A percentile compares a stretch with the other conserved stretches of the same genome.
Conservation (phyloP, 2,888 invertebrate genomes). For the Eudasyphora cyanicolor region DNA sequence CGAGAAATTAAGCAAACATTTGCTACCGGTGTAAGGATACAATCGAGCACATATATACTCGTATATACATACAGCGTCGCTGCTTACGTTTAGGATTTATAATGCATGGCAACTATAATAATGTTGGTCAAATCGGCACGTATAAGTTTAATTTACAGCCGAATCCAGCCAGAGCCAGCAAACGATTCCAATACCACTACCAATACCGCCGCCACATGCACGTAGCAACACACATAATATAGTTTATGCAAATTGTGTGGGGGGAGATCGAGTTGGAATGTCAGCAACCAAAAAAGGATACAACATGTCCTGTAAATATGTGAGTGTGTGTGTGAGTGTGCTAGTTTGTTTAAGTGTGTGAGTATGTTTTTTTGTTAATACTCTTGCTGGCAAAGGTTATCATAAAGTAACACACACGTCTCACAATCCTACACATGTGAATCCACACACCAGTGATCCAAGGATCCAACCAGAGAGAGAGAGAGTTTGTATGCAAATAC, state of each 20-base stretch:
- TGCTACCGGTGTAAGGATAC: background rate
- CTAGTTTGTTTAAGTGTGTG: background rate
- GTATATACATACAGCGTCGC: background rate
- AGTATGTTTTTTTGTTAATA: slow-evolving; percentile 28
- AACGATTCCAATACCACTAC: background rate
- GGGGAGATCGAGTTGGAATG: background rate
- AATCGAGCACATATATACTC: background rate
- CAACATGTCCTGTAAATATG: no score
- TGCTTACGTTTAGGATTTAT: slow-evolving; percentile 1
- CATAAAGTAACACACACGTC: slow-evolving; percentile 29
- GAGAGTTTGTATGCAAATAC: slow-evolving; percentile 11
- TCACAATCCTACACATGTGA: background rate
- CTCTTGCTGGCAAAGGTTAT: slow-evolving; percentile 63
- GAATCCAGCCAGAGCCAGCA: slow-evolving; percentile 21
- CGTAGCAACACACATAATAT: slow-evolving; percentile 41
- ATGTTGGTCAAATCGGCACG: slow-evolving; percentile 64
- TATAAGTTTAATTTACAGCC: slow-evolving; percentile 65
- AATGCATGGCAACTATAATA: slow-evolving; percentile 43
- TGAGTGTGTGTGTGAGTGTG: no score
- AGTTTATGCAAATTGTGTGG: slow-evolving; percentile 60
- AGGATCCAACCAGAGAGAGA: no score
- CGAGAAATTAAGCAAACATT: slow-evolving; percentile 33
- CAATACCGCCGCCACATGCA: background rate
- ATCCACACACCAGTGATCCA: background rate
- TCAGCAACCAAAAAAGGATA: slow-evolving; percentile 22